phyloP scores from a whole-genome alignment of 1,140 invertebrate genomes.

The Orius laevigatus region DNA sequence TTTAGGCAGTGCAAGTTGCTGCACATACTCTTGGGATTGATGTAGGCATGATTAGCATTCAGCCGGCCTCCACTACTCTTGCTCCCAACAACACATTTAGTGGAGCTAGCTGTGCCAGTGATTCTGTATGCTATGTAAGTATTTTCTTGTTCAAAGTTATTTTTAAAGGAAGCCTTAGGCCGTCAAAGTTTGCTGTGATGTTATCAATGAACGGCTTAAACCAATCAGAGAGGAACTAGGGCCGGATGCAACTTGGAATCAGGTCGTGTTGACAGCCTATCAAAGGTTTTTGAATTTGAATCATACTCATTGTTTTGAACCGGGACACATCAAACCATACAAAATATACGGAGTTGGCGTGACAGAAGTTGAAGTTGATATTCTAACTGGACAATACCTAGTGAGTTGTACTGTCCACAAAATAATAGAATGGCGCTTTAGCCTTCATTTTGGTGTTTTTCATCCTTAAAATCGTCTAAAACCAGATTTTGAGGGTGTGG shows the following conservation, averaged over 20 bases:
- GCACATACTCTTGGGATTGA: constrained; percentile 56
- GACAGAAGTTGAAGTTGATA: constrained; percentile 52
- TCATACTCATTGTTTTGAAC: constrained; percentile 30
- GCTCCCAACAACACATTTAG: constrained; percentile 45
- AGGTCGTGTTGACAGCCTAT: constrained; percentile 42
- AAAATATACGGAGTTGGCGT: constrained; percentile 15
- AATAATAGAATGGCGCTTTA: no score
- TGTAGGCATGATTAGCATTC: constrained; percentile 46
- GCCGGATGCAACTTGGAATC: constrained; percentile 43
- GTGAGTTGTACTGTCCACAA: constrained; percentile 21
- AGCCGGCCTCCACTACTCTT: constrained; percentile 43
- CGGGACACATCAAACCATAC: constrained; percentile 20
- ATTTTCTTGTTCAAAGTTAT: not conserved
- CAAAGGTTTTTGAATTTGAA: constrained; percentile 42
- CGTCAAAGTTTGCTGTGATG: constrained; percentile 47
- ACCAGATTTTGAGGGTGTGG: no score
- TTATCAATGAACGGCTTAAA: constrained; percentile 41
- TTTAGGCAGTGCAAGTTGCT: constrained; percentile 55
- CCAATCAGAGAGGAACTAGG: constrained; percentile 38
- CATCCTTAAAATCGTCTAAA: no score
- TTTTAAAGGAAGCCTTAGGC: constrained; percentile 29
- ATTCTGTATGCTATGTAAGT: constrained; percentile 44
- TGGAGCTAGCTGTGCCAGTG: constrained; percentile 57
- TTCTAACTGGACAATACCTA: constrained; percentile 51
- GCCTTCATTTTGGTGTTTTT: no score